Evolutionary conservation across 2,113 vertebrate genomes (phyloP), one percentile per base, ranked within the genome.

Genomic region (Colaptes auratus): DNA sequence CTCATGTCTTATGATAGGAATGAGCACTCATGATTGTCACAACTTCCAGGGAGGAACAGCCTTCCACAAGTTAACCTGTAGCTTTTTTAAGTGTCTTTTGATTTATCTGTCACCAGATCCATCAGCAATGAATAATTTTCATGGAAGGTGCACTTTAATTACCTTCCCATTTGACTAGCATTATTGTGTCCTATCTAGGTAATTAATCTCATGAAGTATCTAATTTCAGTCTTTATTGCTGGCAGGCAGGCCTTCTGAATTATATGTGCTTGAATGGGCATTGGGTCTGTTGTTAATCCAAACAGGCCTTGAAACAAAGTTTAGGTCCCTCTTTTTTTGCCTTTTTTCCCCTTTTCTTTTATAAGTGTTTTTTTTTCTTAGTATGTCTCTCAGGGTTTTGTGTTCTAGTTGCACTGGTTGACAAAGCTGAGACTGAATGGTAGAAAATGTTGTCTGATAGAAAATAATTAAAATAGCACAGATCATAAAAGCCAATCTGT

Each of bases 91-190:
- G 98, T 98, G 98, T 97, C 98, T 98, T 98, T 98, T 98, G 98
- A 99, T 99, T 99, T 98, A 98, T 98, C 98, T 98, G 98, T 99
- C 99, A 99, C 98, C 98, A 98, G 98, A 99, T 99, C 98, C 98
- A 98, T 98, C 98, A 98, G 98, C 99, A 99, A 99, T 99, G 99
- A 99, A 99, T 99, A 99, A 99, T 99, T 99, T 99, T 99, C 99
- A 99, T 99, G 99, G 98, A 99, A 98, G 98, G 98, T 99, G 99
- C 98, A 99, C 99, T 99, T 99, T 99, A 99, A 99, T 99, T 99
- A 99, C 99, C 98, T 99, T 99, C 98, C 99, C 98, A 99, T 99
- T 99, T 99, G 99, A 99, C 98, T 99, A 99, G 99, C 98, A 99
- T 99, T 99, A 99, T 99, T 98, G 98, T 98, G 97, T 98, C 97